phyloP scores from a whole-genome alignment of 2,797 vertebrate species.

The Eremophila alpestris region DNA sequence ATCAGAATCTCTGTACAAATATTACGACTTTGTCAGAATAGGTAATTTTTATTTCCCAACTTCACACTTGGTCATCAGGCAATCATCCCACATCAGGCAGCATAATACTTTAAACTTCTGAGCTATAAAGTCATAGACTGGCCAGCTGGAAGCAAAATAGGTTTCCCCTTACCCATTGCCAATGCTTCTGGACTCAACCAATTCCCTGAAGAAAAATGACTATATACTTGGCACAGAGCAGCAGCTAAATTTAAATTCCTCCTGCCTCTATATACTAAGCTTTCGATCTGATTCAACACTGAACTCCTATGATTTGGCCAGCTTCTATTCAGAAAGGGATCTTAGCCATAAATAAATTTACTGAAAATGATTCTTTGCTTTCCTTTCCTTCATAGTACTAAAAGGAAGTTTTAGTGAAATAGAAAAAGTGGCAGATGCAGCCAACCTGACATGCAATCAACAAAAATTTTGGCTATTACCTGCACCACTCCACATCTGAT shows the following conservation, averaged over 20 bases:
- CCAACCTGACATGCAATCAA: not conserved
- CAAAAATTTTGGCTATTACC: not conserved
- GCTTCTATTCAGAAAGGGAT: not conserved
- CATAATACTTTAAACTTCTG: slow-evolving; percentile 11
- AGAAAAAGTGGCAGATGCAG: not conserved
- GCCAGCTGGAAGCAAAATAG: slow-evolving; percentile 58
- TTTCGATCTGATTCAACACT: slow-evolving; percentile 42
- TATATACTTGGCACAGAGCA: slow-evolving; percentile 33
- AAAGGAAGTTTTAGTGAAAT: not conserved
- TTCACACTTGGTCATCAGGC: slow-evolving; percentile 31
- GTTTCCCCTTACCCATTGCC: slow-evolving; percentile 51
- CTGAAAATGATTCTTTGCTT: not conserved
- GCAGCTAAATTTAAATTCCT: slow-evolving; percentile 58
- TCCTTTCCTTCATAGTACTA: not conserved
- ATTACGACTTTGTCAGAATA: not conserved
- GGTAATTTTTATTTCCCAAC: slow-evolving; percentile 14
- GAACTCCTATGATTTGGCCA: slow-evolving; percentile 16
- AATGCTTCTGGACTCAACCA: slow-evolving; percentile 37
- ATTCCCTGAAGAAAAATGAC: slow-evolving; percentile 58
- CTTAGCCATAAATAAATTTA: slow-evolving; percentile 17
- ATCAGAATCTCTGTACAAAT: not conserved
- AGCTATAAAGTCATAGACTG: not conserved
- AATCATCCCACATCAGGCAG: slow-evolving; percentile 25
- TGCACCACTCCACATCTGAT: not conserved
- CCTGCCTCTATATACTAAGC: not conserved